A percentile compares a stretch with the other conserved stretches of the same genome.
These are phyloP conservation scores for Melolontha melolontha DNA, from an alignment of 2,888 invertebrate genomes.

Conservation along the genomic window DNA sequence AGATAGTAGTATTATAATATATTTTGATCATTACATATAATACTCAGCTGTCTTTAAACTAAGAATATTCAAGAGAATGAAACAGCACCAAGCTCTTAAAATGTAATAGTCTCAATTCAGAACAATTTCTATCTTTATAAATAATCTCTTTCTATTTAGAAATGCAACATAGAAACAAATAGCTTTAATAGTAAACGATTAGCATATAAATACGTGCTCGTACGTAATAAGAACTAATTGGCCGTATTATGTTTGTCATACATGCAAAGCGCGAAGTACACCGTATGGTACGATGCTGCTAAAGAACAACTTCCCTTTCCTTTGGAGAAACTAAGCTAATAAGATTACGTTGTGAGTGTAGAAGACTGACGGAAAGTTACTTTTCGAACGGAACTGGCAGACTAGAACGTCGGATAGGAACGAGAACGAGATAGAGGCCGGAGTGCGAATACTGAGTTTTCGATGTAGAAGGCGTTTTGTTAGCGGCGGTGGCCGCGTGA, in stretches of 20 bases:
- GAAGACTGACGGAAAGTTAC: conserved; percentile 18
- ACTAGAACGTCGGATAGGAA: conserved; percentile 2
- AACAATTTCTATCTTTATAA: background rate
- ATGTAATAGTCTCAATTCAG: background rate
- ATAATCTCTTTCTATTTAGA: background rate
- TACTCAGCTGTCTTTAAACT: too few species aligned
- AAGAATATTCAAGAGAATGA: too few species aligned
- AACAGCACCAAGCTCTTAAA: background rate
- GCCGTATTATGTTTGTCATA: conserved; percentile 21
- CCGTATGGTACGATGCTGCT: conserved; percentile 12
- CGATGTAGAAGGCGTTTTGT: conserved; percentile 18
- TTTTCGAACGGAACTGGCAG: background rate
- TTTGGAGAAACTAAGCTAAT: conserved; percentile 30
- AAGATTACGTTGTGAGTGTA: conserved; percentile 19
- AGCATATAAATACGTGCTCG: conserved; percentile 9
- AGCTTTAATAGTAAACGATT: conserved; percentile 15
- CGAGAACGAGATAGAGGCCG: conserved; percentile 19
- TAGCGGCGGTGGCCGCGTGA: conserved; percentile 32
- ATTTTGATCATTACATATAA: too few species aligned
- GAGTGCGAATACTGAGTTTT: conserved; percentile 12
- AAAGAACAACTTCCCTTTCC: conserved; percentile 14
- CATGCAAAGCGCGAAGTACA: conserved; percentile 15
- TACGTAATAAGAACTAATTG: conserved; percentile 24
- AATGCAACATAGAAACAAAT: conserved; percentile 13
- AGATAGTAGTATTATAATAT: too few species aligned